Percentiles rank a stretch among this genome's conserved stretches.
These are phyloP conservation scores for Heliconius erato DNA, from an alignment of 2,888 invertebrate genomes.

Conservation along the genomic window DNA sequence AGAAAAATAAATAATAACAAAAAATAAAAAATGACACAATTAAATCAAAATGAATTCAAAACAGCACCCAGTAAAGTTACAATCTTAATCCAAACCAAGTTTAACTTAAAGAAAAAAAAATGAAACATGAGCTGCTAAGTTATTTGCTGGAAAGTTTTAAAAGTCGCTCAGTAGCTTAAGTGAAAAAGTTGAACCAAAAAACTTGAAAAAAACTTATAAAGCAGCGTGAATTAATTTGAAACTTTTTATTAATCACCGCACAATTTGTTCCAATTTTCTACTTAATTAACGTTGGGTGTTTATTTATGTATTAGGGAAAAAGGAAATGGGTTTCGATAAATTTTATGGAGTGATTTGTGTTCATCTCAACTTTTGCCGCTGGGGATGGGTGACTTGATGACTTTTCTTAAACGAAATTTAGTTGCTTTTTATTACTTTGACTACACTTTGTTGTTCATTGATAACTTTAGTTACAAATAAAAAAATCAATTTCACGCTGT, in stretches of 20 bases:
- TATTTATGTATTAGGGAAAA: constrained; percentile 40
- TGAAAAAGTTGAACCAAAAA: constrained; percentile 40
- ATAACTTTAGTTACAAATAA: not conserved
- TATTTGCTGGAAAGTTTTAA: constrained; percentile 45
- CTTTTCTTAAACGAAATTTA: constrained; percentile 49
- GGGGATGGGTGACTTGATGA: constrained; percentile 54
- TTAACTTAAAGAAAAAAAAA: constrained; percentile 25
- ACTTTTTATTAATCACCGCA: constrained; percentile 47
- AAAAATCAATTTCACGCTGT: no score
- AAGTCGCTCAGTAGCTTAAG: constrained; percentile 43
- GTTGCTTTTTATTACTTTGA: constrained; percentile 28
- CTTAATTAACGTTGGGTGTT: constrained; percentile 44
- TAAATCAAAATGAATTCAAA: not conserved
- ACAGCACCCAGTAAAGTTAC: not conserved
- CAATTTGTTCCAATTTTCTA: constrained; percentile 49
- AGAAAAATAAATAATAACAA: not conserved
- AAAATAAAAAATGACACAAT: not conserved
- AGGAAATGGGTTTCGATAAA: constrained; percentile 45
- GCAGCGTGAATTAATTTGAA: constrained; percentile 42
- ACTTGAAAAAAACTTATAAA: constrained; percentile 34
- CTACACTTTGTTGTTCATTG: not conserved
- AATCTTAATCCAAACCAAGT: not conserved
- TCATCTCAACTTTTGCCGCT: constrained; percentile 53
- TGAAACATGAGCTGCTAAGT: constrained; percentile 38
- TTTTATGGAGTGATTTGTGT: constrained; percentile 47